These are phyloP conservation scores for Oncorhynchus nerka DNA, from an alignment of 2,113 vertebrate species.

Conservation along the genomic window DNA sequence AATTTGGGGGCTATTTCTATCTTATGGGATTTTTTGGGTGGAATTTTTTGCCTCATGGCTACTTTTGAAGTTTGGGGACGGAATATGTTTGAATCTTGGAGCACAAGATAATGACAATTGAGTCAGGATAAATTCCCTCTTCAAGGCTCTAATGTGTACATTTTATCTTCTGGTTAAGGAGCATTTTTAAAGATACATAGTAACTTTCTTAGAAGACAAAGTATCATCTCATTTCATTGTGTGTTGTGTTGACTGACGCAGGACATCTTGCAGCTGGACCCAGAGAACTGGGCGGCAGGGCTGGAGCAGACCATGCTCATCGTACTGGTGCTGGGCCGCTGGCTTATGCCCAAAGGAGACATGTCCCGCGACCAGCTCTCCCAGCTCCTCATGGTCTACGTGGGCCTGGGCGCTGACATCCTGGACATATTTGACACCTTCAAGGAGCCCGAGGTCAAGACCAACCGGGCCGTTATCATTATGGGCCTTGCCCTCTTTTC, in stretches of 20 bases:
- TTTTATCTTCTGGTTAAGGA: neutral
- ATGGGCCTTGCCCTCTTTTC: constrained; percentile 71
- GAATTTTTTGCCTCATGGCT: constrained; percentile 38
- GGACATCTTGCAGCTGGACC: constrained; percentile 62
- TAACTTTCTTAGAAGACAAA: neutral
- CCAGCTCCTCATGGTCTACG: constrained; percentile 75
- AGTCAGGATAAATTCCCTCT: neutral
- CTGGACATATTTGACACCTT: constrained; percentile 78
- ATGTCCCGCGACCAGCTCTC: constrained; percentile 77
- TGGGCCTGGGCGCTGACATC: constrained; percentile 75
- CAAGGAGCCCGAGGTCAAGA: constrained; percentile 68
- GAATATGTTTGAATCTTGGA: constrained; percentile 30
- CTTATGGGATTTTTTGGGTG: constrained; percentile 41
- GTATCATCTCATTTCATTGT: neutral
- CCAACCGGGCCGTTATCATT: constrained; percentile 58
- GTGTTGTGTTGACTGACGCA: constrained; percentile 36
- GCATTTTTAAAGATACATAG: neutral
- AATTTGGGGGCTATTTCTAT: constrained; percentile 27
- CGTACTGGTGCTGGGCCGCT: constrained; percentile 73
- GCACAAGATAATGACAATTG: neutral
- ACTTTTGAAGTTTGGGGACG: constrained; percentile 29
- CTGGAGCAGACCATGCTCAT: constrained; percentile 79
- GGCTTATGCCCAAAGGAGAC: constrained; percentile 77
- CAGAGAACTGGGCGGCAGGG: constrained; percentile 71
- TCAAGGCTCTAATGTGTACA: neutral